phyloP scores from a whole-genome alignment of 2,797 vertebrate species.

The Smutsia gigantea region DNA sequence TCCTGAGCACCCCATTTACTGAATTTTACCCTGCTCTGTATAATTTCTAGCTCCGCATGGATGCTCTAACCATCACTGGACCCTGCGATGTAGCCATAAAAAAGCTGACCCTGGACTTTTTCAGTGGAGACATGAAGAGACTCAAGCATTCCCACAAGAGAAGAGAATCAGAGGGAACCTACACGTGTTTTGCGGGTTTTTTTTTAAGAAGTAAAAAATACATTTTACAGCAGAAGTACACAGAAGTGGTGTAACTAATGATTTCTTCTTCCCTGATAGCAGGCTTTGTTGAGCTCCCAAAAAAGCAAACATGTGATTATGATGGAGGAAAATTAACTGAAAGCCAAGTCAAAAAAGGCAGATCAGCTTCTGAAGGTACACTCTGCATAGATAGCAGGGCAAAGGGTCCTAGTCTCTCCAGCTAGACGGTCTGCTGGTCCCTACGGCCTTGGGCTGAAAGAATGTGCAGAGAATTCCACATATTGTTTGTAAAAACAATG shows the following conservation, averaged over 20 bases:
- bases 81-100: background rate
- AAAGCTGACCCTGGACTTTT: background rate
- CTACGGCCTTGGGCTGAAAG: conserved; percentile 63
- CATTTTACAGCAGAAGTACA: conserved; percentile 44
- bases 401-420: conserved; percentile 37
- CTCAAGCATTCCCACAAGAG: background rate
- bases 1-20: background rate
- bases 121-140: background rate
- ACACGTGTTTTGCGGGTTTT: background rate
- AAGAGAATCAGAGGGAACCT: background rate
- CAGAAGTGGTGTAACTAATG: background rate
- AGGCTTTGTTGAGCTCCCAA: background rate
- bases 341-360: conserved; percentile 35
- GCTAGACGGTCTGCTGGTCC: conserved; percentile 46
- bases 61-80: background rate
- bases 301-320: conserved; percentile 59
- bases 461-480: background rate
- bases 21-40: background rate
- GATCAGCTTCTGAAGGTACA: conserved; percentile 32
- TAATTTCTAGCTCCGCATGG: background rate
- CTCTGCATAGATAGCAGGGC: conserved; percentile 10
- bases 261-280: conserved; percentile 20
- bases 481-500: conserved; percentile 55
- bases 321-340: conserved; percentile 52
- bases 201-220: background rate